phyloP scores from a whole-genome alignment of 2,113 vertebrate species.

The Ceratotherium simum region DNA sequence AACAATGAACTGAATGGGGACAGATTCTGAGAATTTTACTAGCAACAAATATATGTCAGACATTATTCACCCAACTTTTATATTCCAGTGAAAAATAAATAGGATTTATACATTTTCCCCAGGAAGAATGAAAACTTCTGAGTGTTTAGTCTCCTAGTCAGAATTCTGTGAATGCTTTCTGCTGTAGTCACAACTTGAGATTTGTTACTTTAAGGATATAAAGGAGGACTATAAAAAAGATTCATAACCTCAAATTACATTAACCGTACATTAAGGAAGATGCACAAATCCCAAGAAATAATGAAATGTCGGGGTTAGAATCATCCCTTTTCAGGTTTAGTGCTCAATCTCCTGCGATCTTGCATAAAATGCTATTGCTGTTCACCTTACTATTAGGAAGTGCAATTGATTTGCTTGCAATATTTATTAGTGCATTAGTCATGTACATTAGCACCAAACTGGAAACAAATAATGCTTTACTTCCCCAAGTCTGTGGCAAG shows the following conservation, averaged over 20 bases:
- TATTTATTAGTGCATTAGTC: constrained; percentile 83
- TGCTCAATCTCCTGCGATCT: constrained; percentile 51
- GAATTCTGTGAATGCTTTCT: constrained; percentile 62
- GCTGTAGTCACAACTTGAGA: constrained; percentile 49
- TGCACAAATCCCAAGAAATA: constrained; percentile 73
- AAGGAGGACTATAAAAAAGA: constrained; percentile 69
- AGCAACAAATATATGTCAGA: constrained; percentile 12
- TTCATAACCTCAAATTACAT: constrained; percentile 75
- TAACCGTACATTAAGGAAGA: constrained; percentile 78
- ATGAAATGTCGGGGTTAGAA: constrained; percentile 74
- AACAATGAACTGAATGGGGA: neutral
- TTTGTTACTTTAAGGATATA: constrained; percentile 63
- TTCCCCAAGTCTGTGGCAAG: constrained; percentile 50
- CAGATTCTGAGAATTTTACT: constrained; percentile 21
- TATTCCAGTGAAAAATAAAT: constrained; percentile 56
- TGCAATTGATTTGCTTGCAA: constrained; percentile 80
- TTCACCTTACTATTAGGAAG: constrained; percentile 68
- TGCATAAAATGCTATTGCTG: constrained; percentile 54
- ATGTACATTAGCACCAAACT: constrained; percentile 73
- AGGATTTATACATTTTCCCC: constrained; percentile 46
- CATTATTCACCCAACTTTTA: neutral
- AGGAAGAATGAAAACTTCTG: constrained; percentile 50
- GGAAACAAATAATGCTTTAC: constrained; percentile 72
- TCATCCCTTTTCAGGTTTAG: constrained; percentile 57
- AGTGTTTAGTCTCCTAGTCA: constrained; percentile 28